Base-by-base conservation (phyloP, 2,888 invertebrate species). In the Brachylomia viminalis region DNA sequence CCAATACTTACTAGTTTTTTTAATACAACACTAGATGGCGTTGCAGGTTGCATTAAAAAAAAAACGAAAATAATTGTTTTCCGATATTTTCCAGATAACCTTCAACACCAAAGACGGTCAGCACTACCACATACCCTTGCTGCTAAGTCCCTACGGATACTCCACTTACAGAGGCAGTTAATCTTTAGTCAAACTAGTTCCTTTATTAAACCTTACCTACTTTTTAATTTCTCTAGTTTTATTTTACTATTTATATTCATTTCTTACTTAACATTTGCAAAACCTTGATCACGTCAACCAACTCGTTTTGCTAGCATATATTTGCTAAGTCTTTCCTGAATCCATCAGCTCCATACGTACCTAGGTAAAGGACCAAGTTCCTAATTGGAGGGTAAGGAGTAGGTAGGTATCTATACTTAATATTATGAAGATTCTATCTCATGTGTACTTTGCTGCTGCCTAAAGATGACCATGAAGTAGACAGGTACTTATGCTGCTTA, bases 71-170 rank as follows among this genome's bases (percentile, higher is more conserved):
- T 13, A n/a, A n/a, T 0, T 0, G 0, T 0, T 38, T 56, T 54
- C 0, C n/a, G 0, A 70, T 58, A 58, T 65, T n/a, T 90, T 92
- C 13, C 95, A 98, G 97, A 97, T 98, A 82, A 97, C 97, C 6
- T 98, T 98, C 92, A 97, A 98, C 82, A 97, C 97, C 47, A 95
- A 97, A 75, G 97, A 97, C 8, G 95, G 94, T 7, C 97, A 97
- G 74, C 97, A 98, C 89, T 98, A 98, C 93, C 98, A 98, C 93
- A 97, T 98, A 77, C 98, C 98, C 0, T 93, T 98, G 66, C 94
- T 98, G 38, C 93, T 98, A 38, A 98, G 97, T 87, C 98, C 98
- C 0, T 98, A 97, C 92, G 98, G 98, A 30, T 98, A 98, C 90
- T 97, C 98, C 0, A 98, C 98, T 0, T 98, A 98, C 91, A 97